phyloP scores from a whole-genome alignment of 2,888 invertebrate genomes.

The Hirtodrosophila trivittata region DNA sequence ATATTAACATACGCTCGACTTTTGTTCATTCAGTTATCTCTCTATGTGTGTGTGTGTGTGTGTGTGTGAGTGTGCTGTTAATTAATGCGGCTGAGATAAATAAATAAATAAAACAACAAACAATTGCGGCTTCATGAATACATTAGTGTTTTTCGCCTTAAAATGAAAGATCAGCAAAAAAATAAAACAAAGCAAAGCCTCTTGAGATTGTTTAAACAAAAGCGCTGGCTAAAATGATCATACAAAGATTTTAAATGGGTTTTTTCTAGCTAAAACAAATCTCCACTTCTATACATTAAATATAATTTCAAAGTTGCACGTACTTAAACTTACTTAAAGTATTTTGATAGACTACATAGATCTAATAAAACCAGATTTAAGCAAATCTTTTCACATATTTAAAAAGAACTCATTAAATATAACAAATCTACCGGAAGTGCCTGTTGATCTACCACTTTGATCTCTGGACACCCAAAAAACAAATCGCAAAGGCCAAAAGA shows the following conservation, averaged over 20 bases:
- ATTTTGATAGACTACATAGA: too few species aligned
- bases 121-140: constrained; percentile 57
- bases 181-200: constrained; percentile 37
- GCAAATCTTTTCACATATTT: too few species aligned
- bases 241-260: constrained; percentile 2
- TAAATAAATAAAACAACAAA: constrained; percentile 52
- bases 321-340: constrained; percentile 8
- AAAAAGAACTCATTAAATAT: neutral
- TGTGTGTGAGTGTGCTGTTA: constrained; percentile 33
- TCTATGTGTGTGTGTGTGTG: neutral
- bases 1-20: constrained; percentile 58
- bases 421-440: constrained; percentile 31
- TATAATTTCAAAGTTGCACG: too few species aligned
- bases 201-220: constrained; percentile 66
- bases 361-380: too few species aligned
- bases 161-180: constrained; percentile 49
- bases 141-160: constrained; percentile 53
- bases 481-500: constrained; percentile 22
- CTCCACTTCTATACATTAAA: too few species aligned
- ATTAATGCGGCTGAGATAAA: constrained; percentile 75
- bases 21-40: constrained; percentile 41
- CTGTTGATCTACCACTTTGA: constrained; percentile 32
- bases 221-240: constrained; percentile 25
- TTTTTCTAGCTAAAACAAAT: too few species aligned
- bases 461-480: constrained; percentile 5